Percentiles rank a stretch among this genome's conserved stretches.
Conservation (phyloP, 2,113 vertebrate species). For the Vimba vimba region DNA sequence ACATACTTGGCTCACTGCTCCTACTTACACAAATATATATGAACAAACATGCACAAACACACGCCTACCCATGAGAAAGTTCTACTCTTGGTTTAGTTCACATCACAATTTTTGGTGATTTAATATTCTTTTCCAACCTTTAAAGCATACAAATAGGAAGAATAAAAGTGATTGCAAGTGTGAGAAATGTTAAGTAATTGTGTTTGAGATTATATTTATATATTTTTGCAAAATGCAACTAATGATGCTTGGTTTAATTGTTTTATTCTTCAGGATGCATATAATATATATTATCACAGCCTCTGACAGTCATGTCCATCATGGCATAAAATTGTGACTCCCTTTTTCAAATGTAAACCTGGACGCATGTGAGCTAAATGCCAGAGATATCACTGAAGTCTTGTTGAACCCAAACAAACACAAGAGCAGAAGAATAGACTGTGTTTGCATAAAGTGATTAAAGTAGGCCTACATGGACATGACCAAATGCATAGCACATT, state of each 20-base stretch:
- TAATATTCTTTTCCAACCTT: neutral
- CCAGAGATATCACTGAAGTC: neutral
- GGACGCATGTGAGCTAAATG: neutral
- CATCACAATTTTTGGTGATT: neutral
- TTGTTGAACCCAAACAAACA: neutral
- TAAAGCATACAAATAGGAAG: neutral
- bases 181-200: neutral
- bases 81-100: constrained; percentile 57
- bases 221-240: neutral
- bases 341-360: neutral
- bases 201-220: neutral
- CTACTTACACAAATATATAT: neutral
- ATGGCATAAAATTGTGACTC: neutral
- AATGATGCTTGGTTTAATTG: neutral
- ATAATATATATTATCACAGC: neutral
- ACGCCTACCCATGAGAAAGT: constrained; percentile 67
- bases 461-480: neutral
- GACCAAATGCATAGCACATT: neutral
- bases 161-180: neutral
- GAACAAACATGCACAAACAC: neutral
- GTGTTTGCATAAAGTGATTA: neutral
- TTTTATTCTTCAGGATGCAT: neutral
- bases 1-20: constrained; percentile 64
- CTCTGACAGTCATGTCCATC: neutral
- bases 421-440: neutral